Percentiles rank a stretch among this genome's conserved stretches.
Evolutionary conservation across 2,888 invertebrate genomes (phyloP).

Genomic region (Thecophora atra): DNA sequence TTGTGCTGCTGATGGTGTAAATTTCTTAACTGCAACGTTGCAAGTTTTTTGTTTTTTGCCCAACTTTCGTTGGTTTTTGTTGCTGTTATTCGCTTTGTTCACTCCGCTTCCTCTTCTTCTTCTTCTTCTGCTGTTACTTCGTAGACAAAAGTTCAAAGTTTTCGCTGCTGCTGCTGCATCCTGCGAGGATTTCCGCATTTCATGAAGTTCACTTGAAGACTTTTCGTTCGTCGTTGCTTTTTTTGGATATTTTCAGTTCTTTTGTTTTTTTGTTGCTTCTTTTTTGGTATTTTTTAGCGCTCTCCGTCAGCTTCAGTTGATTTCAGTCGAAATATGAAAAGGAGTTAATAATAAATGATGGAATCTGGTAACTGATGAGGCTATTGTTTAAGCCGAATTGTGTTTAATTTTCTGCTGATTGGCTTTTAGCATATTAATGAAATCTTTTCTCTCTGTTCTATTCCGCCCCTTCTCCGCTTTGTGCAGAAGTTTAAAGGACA

Average conservation of each 20-base stretch:
- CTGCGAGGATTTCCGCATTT: conserved; percentile 33
- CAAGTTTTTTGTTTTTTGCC: conserved; percentile 23
- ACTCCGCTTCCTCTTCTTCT: neutral
- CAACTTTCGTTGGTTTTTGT: conserved; percentile 4
- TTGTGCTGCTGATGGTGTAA: conserved; percentile 39
- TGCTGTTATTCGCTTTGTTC: neutral
- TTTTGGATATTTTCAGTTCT: conserved; percentile 1
- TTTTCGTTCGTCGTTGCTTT: neutral
- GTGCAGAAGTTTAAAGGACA: too few relatives aligned
- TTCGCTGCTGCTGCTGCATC: conserved; percentile 27
- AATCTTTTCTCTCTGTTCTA: neutral
- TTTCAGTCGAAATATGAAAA: conserved; percentile 4
- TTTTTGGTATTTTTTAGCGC: neutral
- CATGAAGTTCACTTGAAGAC: neutral
- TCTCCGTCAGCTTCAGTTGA: neutral
- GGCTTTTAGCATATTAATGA: neutral
- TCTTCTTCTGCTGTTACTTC: neutral
- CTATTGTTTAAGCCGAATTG: conserved; percentile 33
- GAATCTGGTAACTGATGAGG: conserved; percentile 36
- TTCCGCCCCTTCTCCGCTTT: too few relatives aligned
- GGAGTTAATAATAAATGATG: conserved; percentile 36
- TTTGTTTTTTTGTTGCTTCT: neutral
- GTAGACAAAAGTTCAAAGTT: conserved; percentile 35
- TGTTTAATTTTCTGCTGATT: conserved; percentile 3
- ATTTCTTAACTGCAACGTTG: conserved; percentile 40